These are phyloP conservation scores for Oreochromis grahami DNA, from an alignment of 2,797 vertebrate species.

Conservation along the genomic window DNA sequence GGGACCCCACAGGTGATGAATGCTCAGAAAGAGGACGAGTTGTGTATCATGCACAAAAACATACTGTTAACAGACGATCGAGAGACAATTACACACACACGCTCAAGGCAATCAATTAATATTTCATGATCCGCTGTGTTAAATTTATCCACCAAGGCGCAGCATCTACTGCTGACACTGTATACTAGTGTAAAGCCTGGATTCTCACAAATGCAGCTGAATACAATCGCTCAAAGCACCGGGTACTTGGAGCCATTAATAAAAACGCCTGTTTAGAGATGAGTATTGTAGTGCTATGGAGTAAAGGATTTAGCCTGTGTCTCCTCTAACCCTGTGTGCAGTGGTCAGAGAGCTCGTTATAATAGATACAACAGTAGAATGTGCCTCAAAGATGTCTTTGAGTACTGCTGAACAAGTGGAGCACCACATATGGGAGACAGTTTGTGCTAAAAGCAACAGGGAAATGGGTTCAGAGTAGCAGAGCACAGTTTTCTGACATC, in stretches of 20 bases:
- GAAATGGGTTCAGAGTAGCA: neutral
- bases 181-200: neutral
- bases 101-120: slow-evolving; percentile 5
- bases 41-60: neutral
- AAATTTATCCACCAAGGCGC: neutral
- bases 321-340: neutral
- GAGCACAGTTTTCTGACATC: neutral
- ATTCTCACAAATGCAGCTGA: neutral
- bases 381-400: neutral
- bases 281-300: neutral
- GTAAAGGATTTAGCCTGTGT: neutral
- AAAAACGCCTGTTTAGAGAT: neutral
- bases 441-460: neutral
- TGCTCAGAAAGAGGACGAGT: neutral
- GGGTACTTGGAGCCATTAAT: neutral
- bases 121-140: neutral
- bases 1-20: neutral
- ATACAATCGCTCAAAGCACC: neutral
- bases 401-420: slow-evolving; percentile 10
- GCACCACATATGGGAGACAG: neutral
- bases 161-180: neutral
- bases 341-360: neutral
- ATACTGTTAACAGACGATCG: neutral
- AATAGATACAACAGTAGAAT: neutral
- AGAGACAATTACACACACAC: neutral